Base-by-base conservation (phyloP, 2,797 vertebrate species). In the Pangasius djambal region DNA sequence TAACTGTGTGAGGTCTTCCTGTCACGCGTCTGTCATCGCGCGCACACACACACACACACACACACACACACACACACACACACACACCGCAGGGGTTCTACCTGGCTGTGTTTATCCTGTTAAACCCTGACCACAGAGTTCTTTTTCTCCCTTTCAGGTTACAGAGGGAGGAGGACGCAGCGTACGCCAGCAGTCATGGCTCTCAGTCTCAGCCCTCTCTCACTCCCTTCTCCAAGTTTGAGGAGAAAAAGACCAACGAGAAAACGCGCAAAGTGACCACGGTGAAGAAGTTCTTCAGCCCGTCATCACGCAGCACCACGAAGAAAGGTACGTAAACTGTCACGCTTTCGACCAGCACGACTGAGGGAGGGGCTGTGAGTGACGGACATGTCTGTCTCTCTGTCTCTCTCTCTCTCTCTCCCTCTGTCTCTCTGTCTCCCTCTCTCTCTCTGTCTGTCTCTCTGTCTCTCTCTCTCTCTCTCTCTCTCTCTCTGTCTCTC, bases 241-340 rank as follows among this genome's bases (percentile, higher is more conserved):
- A 99, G 93, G 98, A 99, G 93, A 99, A 99, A 96, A 99, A 99
- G 93, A 98, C 97, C 89, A 99, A 98, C 0, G 98, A 99, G 94
- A 99, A 99, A 93, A 98, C 97, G 0, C 95, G 98, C 4, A 99
- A 99, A 91, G 98, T 99, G 89, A 99, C 98, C 25, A 99, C 98
- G 0, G 98, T 99, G 22, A 99, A 99, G 95, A 99, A 99, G 91
- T 99, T 99, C 95, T 99, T 99, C 95, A 98, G 97, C 90, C 97
- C 98, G 5, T 99, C 98, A 0, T 98, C 98, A n/a, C 97, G 98
- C 86, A 95, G 96, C 6, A 95, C 96, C 83, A 93, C 97, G 74
- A 99, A 98, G 93, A 99, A 99, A 96, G 98, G 98, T 99, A 95
- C 1, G 20, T 15, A 9, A 9, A 28, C 77, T 37, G 31, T 15